Evolutionary conservation across 2,888 invertebrate species (phyloP).

Genomic region (Eurois occulta): DNA sequence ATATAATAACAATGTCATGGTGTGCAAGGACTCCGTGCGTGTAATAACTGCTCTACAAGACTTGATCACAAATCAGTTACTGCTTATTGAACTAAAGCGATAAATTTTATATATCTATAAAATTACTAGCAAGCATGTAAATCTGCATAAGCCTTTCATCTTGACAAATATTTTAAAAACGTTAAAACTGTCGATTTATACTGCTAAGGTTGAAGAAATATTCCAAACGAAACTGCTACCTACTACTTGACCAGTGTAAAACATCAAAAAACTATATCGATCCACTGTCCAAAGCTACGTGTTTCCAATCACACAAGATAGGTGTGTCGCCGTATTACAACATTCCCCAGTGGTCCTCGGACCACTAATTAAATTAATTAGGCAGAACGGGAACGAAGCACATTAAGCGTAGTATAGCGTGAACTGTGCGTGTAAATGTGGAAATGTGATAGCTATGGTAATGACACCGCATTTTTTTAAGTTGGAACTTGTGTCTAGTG

Average conservation of each 20-base stretch:
- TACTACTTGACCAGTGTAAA: not conserved
- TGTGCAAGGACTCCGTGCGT: not conserved
- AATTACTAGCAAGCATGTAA: not conserved
- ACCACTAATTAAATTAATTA: conserved; percentile 84
- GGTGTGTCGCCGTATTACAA: conserved; percentile 75
- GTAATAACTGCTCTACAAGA: not conserved
- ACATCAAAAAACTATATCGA: conserved; percentile 37
- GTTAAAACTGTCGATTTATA: not conserved
- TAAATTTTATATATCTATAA: not conserved
- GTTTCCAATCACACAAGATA: conserved; percentile 65
- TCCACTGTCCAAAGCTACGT: conserved; percentile 39
- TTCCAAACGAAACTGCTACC: not conserved
- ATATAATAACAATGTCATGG: not conserved
- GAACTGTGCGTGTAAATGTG: conserved; percentile 66
- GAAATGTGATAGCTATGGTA: conserved; percentile 58
- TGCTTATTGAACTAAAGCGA: not conserved
- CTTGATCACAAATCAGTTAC: not conserved
- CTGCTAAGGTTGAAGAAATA: not conserved
- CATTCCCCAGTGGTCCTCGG: conserved; percentile 72
- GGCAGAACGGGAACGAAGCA: conserved; percentile 73
- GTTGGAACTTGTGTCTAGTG: not conserved
- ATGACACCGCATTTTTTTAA: conserved; percentile 43
- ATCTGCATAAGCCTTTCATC: not conserved
- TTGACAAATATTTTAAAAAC: not conserved
- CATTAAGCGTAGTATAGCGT: conserved; percentile 71